These are phyloP conservation scores for Drosophila ananassae DNA, from an alignment of 1,140 invertebrate species.

Conservation along the genomic window DNA sequence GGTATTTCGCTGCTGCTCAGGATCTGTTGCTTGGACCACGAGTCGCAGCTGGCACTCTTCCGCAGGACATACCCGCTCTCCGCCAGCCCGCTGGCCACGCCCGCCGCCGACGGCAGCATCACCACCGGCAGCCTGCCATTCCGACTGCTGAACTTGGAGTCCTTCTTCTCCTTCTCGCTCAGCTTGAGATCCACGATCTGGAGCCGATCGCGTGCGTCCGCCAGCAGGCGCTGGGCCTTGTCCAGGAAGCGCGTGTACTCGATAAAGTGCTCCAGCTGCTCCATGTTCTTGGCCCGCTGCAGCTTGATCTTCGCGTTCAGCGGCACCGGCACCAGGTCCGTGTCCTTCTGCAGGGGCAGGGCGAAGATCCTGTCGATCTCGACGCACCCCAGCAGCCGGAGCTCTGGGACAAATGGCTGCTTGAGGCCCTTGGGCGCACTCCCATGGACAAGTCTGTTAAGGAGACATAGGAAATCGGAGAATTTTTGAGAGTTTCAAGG, in stretches of 20 bases:
- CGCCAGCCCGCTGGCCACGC: slow-evolving; percentile 66
- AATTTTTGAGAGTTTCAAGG: background rate
- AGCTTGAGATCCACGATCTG: slow-evolving; percentile 91
- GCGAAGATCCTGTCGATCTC: slow-evolving; percentile 93
- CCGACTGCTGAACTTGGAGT: slow-evolving; percentile 81
- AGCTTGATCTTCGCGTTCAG: slow-evolving; percentile 94
- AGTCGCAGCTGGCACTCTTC: slow-evolving; percentile 90
- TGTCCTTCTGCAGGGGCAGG: slow-evolving; percentile 92
- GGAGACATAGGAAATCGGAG: background rate
- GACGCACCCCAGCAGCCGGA: slow-evolving; percentile 92
- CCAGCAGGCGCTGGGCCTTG: slow-evolving; percentile 90
- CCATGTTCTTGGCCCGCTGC: slow-evolving; percentile 92
- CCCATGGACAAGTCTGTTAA: slow-evolving; percentile 91
- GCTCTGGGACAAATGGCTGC: slow-evolving; percentile 92
- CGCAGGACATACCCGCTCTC: slow-evolving; percentile 86
- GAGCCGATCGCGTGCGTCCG: slow-evolving; percentile 93
- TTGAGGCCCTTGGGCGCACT: slow-evolving; percentile 91
- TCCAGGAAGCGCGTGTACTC: slow-evolving; percentile 93
- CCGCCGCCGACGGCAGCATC: slow-evolving; percentile 84
- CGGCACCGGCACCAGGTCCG: slow-evolving; percentile 92
- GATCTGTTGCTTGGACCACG: slow-evolving; percentile 77
- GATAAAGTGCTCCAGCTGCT: slow-evolving; percentile 90
- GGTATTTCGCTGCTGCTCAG: slow-evolving; percentile 85
- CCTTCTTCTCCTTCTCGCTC: slow-evolving; percentile 86
- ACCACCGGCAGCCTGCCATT: slow-evolving; percentile 75